Conservation (phyloP, 2,888 invertebrate genomes). For the Drosophila austrosaltans region DNA sequence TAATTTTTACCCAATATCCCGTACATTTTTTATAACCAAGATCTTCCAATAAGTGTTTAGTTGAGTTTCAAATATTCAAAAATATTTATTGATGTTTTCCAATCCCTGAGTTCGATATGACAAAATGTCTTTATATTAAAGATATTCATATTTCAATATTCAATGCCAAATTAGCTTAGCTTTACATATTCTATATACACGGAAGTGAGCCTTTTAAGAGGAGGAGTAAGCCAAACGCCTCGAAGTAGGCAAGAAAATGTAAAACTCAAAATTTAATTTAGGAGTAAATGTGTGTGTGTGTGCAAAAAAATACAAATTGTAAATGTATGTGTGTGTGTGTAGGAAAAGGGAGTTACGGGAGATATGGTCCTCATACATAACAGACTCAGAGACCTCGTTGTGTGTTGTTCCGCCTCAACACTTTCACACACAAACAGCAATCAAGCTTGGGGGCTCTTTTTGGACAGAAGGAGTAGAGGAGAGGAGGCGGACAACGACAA, state of each 20-base stretch:
- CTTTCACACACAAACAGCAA: constrained; percentile 62
- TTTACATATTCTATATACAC: not conserved
- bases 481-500: constrained; percentile 12
- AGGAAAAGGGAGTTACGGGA: constrained; percentile 25
- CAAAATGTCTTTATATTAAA: too few relatives aligned
- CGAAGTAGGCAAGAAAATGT: constrained; percentile 38
- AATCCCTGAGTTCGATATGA: too few relatives aligned
- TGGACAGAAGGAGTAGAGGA: constrained; percentile 42
- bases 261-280: constrained; percentile 24
- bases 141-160: not conserved
- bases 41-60: too few relatives aligned
- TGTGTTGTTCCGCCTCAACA: constrained; percentile 68
- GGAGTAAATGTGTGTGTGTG: constrained; percentile 14
- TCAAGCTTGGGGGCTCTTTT: constrained; percentile 54
- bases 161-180: too few relatives aligned
- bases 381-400: constrained; percentile 5
- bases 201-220: not conserved
- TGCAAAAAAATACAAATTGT: not conserved
- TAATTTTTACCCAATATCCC: too few relatives aligned
- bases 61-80: too few relatives aligned
- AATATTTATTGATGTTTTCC: too few relatives aligned
- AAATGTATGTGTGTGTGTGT: not conserved
- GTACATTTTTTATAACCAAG: too few relatives aligned
- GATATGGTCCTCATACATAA: not conserved
- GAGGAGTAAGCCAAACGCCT: constrained; percentile 1